These are phyloP conservation scores for Tadarida brasiliensis DNA, from an alignment of 2,797 vertebrate genomes.

Conservation along the genomic window DNA sequence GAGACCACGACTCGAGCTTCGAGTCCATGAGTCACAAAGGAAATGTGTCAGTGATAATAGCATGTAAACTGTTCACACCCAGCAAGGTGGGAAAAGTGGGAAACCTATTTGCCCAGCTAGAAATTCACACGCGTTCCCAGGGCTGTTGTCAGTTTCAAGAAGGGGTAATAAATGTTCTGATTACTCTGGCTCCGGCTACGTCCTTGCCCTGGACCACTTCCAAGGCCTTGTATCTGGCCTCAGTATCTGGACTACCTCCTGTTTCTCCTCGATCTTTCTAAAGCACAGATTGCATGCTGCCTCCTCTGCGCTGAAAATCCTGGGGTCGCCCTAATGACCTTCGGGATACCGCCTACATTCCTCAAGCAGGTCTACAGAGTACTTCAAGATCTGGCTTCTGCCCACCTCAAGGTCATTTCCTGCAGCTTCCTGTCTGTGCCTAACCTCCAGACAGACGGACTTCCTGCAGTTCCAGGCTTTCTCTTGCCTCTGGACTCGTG, in stretches of 20 bases:
- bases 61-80: slow-evolving; percentile 56
- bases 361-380: background rate
- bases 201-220: background rate
- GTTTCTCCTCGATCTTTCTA: background rate
- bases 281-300: background rate
- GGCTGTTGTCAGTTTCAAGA: background rate
- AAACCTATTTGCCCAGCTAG: background rate
- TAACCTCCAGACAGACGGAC: background rate
- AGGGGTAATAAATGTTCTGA: background rate
- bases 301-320: background rate
- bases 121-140: slow-evolving; percentile 4
- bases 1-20: slow-evolving; percentile 24
- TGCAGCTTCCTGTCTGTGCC: background rate
- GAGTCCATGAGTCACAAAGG: slow-evolving; percentile 46
- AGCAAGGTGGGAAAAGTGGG: background rate
- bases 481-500: background rate
- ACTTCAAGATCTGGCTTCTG: background rate
- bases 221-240: background rate
- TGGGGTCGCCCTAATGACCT: background rate
- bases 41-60: slow-evolving; percentile 56
- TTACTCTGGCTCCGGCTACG: rapidly evolving
- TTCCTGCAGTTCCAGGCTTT: background rate
- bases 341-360: background rate
- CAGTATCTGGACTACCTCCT: background rate
- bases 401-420: background rate